Evolutionary conservation across 2,113 vertebrate genomes (phyloP).

Genomic region (Neofelis nebulosa): DNA sequence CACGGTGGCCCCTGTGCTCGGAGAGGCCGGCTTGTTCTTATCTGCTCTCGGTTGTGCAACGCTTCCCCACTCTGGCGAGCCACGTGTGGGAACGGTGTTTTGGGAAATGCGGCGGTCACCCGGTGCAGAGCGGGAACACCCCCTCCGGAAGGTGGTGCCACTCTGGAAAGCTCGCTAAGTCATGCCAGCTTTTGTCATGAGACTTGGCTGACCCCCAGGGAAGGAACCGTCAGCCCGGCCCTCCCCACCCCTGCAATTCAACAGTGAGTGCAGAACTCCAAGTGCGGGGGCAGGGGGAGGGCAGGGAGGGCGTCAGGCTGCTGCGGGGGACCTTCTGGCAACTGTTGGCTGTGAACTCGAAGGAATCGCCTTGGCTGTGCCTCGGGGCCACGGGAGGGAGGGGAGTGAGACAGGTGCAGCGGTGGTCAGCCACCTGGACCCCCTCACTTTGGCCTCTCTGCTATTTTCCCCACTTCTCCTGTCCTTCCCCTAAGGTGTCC

Average conservation of each 20-base stretch:
- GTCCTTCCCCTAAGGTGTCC: neutral
- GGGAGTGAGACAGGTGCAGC: fast-evolving
- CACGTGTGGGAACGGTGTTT: neutral
- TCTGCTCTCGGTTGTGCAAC: neutral
- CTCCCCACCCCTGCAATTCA: neutral
- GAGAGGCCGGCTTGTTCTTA: neutral
- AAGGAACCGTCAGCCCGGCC: neutral
- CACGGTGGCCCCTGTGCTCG: neutral
- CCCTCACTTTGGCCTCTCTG: neutral
- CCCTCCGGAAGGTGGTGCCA: neutral
- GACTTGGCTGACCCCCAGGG: neutral
- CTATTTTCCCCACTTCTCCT: neutral
- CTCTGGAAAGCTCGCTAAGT: neutral
- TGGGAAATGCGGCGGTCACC: neutral
- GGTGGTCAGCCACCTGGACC: neutral
- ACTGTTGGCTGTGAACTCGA: fast-evolving
- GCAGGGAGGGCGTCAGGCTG: fast-evolving
- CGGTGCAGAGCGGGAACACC: neutral
- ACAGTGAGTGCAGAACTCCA: fast-evolving
- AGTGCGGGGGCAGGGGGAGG: too few species aligned
- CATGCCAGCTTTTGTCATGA: neutral
- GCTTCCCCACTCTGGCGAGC: fast-evolving
- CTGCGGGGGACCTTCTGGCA: neutral
- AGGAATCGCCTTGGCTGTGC: fast-evolving
- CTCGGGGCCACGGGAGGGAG: neutral